Conservation (phyloP, 2,113 vertebrate genomes). For the Cacatua alba region DNA sequence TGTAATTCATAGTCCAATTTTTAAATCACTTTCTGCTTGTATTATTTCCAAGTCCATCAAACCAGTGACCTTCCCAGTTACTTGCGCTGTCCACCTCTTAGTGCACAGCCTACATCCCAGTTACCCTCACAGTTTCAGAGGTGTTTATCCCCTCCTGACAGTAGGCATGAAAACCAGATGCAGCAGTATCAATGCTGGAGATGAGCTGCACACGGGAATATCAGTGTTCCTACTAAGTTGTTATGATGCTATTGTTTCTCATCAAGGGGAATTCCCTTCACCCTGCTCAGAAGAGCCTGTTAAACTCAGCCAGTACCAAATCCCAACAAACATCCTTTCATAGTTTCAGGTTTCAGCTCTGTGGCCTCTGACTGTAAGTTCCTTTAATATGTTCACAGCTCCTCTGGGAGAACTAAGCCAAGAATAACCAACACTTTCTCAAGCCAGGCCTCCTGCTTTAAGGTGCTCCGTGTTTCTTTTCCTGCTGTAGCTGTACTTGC, state of each 20-base stretch:
- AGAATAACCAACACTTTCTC: not conserved
- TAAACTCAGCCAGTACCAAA: not conserved
- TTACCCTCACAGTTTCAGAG: not conserved
- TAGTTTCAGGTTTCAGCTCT: not conserved
- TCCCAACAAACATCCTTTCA: not conserved
- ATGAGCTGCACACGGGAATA: not conserved
- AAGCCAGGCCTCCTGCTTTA: not conserved
- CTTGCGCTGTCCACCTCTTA: not conserved
- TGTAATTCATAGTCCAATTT: not conserved
- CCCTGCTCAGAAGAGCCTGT: not conserved
- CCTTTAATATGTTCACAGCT: not conserved
- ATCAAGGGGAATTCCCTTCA: not conserved
- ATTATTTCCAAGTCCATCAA: not conserved
- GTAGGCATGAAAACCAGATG: not conserved
- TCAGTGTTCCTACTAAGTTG: not conserved
- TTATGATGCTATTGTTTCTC: not conserved
- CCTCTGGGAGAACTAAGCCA: not conserved
- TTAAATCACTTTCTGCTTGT: not conserved
- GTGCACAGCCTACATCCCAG: accelerated
- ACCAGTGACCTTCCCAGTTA: not conserved
- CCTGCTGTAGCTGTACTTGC: accelerated
- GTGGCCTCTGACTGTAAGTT: not conserved
- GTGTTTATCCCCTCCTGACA: not conserved
- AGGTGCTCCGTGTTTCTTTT: not conserved
- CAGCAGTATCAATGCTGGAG: not conserved